Percentiles rank a stretch among this genome's conserved stretches.
phyloP scores from a whole-genome alignment of 2,888 invertebrate genomes.

The Julus scandinavius region DNA sequence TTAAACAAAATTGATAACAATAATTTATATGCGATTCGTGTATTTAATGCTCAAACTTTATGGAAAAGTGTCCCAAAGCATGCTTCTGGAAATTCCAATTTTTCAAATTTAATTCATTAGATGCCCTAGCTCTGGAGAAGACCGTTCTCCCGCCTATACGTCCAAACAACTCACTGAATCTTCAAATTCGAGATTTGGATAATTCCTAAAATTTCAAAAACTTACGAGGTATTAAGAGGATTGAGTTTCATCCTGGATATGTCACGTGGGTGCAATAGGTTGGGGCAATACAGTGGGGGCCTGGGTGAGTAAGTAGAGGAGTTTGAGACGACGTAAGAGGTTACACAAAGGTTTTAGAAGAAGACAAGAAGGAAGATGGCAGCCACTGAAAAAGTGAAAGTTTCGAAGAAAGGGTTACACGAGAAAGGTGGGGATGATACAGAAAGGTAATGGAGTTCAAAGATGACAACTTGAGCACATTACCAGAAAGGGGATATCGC shows the following conservation, averaged over 20 bases:
- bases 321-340: conserved; percentile 22
- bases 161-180: neutral
- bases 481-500: conserved; percentile 21
- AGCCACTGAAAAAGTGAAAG: conserved; percentile 37
- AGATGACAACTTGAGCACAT: conserved; percentile 42
- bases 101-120: too few species aligned
- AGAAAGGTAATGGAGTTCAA: conserved; percentile 42
- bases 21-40: too few species aligned
- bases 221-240: conserved; percentile 29
- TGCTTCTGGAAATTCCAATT: too few species aligned
- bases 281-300: neutral
- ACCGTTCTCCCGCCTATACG: neutral
- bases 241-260: conserved; percentile 35
- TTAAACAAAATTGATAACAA: too few species aligned
- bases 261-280: conserved; percentile 36
- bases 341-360: conserved; percentile 21
- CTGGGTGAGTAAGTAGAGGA: neutral
- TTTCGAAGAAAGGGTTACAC: conserved; percentile 20
- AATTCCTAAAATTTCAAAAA: conserved; percentile 20
- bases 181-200: conserved; percentile 20
- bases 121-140: neutral
- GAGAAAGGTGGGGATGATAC: conserved; percentile 42
- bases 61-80: too few species aligned
- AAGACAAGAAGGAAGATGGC: conserved; percentile 42
- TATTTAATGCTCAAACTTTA: too few species aligned